Conservation (phyloP, 2,113 vertebrate species). For the Indicator maculatus region DNA sequence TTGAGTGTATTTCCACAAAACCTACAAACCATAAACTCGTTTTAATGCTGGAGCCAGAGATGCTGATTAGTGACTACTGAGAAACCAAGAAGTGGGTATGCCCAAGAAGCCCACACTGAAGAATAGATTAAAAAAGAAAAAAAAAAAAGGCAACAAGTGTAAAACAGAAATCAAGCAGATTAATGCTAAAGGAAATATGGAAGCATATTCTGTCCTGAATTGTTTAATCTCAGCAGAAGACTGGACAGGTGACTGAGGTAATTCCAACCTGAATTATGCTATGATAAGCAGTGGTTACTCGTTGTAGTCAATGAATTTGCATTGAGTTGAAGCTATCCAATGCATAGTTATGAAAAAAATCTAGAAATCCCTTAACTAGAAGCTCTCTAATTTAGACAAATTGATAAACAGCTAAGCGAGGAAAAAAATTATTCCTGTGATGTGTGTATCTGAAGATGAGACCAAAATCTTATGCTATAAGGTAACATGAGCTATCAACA, state of each 20-base stretch:
- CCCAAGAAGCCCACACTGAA: neutral
- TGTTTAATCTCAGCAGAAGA: neutral
- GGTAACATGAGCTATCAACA: neutral
- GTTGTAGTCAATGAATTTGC: neutral
- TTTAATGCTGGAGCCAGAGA: neutral
- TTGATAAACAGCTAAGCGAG: neutral
- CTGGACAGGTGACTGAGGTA: neutral
- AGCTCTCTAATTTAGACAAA: neutral
- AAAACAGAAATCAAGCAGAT: neutral
- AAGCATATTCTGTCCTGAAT: neutral
- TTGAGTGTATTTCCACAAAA: neutral
- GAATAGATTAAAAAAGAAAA: neutral
- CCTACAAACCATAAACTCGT: neutral
- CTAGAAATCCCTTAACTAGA: neutral
- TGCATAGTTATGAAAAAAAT: neutral
- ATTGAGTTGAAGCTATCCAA: neutral
- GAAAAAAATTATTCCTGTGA: neutral
- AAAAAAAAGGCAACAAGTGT: neutral
- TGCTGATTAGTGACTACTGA: neutral
- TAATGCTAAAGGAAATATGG: neutral
- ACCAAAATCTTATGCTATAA: neutral
- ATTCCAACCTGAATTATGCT: neutral
- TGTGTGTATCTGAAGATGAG: neutral
- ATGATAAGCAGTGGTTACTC: neutral
- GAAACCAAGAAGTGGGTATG: neutral